phyloP scores from a whole-genome alignment of 2,888 invertebrate genomes.

The Agonopterix alstromeriana region DNA sequence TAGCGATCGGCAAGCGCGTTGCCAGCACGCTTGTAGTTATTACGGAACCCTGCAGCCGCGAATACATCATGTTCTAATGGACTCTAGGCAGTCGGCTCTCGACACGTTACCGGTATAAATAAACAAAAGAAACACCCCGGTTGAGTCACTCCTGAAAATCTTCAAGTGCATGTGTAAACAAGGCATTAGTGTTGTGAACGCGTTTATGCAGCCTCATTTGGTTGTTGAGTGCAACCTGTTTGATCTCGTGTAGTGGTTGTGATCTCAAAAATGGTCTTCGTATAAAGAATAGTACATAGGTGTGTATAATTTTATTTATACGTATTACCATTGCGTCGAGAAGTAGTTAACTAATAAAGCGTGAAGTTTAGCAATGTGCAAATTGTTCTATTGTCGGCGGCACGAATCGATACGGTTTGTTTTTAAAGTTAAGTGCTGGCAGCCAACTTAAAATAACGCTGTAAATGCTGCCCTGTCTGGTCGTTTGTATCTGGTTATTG shows the following conservation, averaged over 20 bases:
- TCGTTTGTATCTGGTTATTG: too few species aligned
- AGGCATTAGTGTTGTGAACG: conserved; percentile 11
- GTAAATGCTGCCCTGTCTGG: conserved; percentile 7
- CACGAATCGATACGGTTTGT: conserved; percentile 16
- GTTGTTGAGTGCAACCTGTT: conserved; percentile 15
- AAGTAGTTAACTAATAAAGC: conserved; percentile 12
- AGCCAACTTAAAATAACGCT: conserved; percentile 17
- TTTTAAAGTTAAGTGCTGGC: conserved; percentile 12
- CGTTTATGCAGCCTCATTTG: conserved; percentile 9
- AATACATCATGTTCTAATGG: conserved; percentile 12
- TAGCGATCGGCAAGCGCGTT: conserved; percentile 40
- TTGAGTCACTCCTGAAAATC: conserved; percentile 35
- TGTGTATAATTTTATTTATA: conserved; percentile 3
- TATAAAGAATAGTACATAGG: not conserved
- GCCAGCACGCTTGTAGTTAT: conserved; percentile 33
- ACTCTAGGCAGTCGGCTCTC: not conserved
- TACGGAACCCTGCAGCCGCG: conserved; percentile 1
- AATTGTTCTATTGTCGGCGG: conserved; percentile 4
- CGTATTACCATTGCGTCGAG: conserved; percentile 4
- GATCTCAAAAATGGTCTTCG: not conserved
- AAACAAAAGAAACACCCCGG: conserved; percentile 38
- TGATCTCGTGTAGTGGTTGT: not conserved
- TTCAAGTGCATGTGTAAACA: conserved; percentile 38
- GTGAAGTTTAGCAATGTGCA: conserved; percentile 12
- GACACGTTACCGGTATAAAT: conserved; percentile 33